A percentile compares a stretch with the other conserved stretches of the same genome.
These are phyloP conservation scores for Aeoliscus strigatus DNA, from an alignment of 2,797 vertebrate genomes.

Conservation along the genomic window DNA sequence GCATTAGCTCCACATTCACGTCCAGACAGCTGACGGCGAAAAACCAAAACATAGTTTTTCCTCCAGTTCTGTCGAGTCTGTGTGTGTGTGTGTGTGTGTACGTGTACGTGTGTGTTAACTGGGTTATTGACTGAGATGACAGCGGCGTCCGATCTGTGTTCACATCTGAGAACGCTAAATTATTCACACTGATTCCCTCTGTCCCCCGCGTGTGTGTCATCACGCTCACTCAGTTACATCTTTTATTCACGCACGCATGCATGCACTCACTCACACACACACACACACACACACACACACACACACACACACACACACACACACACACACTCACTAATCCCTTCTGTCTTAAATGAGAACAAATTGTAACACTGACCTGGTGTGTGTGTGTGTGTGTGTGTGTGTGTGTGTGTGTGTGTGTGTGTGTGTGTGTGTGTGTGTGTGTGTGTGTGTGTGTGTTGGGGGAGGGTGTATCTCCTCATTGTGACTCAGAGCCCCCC, in stretches of 20 bases:
- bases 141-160: constrained; percentile 22
- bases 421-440: constrained; percentile 1
- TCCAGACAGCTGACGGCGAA: too few relatives aligned
- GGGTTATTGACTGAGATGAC: constrained; percentile 20
- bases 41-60: too few relatives aligned
- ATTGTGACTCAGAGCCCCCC: constrained; percentile 44
- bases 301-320: background rate
- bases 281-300: constrained; percentile 17
- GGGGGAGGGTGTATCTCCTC: constrained; percentile 14
- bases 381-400: too few relatives aligned
- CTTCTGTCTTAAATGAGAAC: too few relatives aligned
- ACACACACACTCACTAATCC: too few relatives aligned
- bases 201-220: constrained; percentile 11
- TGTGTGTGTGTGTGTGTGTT: background rate
- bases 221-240: constrained; percentile 13
- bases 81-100: background rate
- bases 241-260: constrained; percentile 12
- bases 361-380: too few relatives aligned
- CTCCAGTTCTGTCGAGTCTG: background rate
- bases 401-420: constrained; percentile 1
- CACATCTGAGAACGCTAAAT: constrained; percentile 37
- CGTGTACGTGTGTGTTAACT: background rate
- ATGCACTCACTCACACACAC: background rate
- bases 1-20: too few relatives aligned
- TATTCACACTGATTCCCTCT: constrained; percentile 35